These are phyloP conservation scores for Macrophya alboannulata DNA, from an alignment of 2,888 invertebrate species.

Conservation along the genomic window DNA sequence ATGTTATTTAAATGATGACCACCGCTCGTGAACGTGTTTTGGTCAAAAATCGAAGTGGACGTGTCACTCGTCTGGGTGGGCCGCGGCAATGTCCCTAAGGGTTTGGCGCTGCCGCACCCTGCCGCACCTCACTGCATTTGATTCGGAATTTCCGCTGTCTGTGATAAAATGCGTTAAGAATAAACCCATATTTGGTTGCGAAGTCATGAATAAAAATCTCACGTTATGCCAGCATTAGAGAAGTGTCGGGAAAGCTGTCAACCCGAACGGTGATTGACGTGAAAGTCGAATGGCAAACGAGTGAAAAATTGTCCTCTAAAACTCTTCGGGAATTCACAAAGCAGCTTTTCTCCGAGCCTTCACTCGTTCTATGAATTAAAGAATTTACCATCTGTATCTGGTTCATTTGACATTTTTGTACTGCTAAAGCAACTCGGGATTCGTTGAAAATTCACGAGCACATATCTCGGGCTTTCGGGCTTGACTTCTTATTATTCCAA, in stretches of 20 bases:
- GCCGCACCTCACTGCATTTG: not conserved
- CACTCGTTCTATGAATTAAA: not conserved
- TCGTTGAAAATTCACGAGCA: not conserved
- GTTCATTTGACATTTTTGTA: not conserved
- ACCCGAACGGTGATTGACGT: not conserved
- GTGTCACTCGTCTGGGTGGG: constrained; percentile 12
- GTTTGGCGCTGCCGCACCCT: constrained; percentile 20
- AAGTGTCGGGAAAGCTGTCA: not conserved
- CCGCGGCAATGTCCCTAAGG: constrained; percentile 7
- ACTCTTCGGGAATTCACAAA: not conserved
- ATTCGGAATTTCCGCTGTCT: not conserved
- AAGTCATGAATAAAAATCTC: not conserved
- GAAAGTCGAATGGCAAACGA: not conserved
- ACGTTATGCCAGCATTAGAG: not conserved
- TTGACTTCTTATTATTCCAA: not conserved
- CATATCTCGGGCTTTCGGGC: not conserved
- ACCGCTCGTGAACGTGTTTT: not conserved
- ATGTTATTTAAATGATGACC: not conserved
- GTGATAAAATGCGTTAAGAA: not conserved
- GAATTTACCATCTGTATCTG: not conserved
- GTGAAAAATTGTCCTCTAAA: not conserved
- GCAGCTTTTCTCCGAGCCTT: not conserved
- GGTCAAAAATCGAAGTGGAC: constrained; percentile 1
- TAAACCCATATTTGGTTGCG: not conserved
- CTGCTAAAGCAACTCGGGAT: not conserved